These are phyloP conservation scores for Chiridota heheva DNA, from an alignment of 35 echinoderm and acorn worm species.

Conservation along the genomic window DNA sequence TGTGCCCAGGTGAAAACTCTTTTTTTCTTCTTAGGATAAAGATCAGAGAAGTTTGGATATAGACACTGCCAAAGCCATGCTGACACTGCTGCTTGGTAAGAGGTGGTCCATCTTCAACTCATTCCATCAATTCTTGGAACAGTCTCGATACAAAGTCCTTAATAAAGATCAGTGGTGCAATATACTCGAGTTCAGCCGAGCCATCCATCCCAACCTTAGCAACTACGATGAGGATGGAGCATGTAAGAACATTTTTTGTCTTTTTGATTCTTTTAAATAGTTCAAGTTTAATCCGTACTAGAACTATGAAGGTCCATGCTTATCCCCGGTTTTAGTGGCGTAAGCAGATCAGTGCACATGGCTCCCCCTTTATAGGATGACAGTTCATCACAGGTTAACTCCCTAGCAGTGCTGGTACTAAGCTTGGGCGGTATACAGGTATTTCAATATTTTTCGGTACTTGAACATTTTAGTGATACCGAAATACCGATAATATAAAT, in stretches of 20 bases:
- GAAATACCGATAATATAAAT: too few species aligned
- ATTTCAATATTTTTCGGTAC: too few species aligned
- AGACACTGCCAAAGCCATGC: constrained; percentile 76
- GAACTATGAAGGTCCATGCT: background rate
- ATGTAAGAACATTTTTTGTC: constrained; percentile 57
- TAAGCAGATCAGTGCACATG: background rate
- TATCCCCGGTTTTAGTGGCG: background rate
- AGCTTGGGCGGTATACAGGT: background rate
- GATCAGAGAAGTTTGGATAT: constrained; percentile 86
- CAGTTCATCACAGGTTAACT: background rate
- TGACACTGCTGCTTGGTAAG: constrained; percentile 75
- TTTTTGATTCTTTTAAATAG: background rate
- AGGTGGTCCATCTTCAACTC: constrained; percentile 81
- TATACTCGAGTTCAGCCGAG: constrained; percentile 98
- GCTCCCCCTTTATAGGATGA: background rate
- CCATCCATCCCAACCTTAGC: constrained; percentile 83
- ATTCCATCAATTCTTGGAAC: constrained; percentile 92
- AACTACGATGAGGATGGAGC: constrained; percentile 99
- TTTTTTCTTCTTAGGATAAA: constrained; percentile 60
- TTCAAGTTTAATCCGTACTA: background rate
- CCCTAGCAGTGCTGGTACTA: background rate
- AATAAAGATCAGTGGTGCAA: constrained; percentile 99
- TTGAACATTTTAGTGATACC: too few species aligned
- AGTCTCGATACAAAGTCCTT: constrained; percentile 81
- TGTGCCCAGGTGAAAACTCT: too few species aligned